Conservation (phyloP, 92 coral and sea anemone species). For the Chrysogorgia sp. region DNA sequence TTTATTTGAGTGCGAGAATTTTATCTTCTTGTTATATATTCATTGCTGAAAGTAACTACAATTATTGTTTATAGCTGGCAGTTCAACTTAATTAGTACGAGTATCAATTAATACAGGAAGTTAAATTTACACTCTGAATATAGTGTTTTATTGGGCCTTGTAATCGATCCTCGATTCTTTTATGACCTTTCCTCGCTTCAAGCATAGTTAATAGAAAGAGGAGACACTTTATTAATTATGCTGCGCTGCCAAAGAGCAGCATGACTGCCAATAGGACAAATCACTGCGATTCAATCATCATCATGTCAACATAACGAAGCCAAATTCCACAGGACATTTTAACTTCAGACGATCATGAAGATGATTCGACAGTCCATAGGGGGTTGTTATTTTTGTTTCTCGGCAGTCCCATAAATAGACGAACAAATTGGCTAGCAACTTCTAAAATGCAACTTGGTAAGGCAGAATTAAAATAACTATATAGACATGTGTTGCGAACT, state of each 20-base stretch:
- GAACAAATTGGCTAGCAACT: constrained; percentile 24
- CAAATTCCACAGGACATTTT: constrained; percentile 9
- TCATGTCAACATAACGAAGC: constrained; percentile 24
- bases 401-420: constrained; percentile 41
- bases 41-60: too few relatives aligned
- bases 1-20: neutral
- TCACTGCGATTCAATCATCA: constrained; percentile 30
- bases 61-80: too few relatives aligned
- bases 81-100: too few relatives aligned
- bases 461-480: neutral
- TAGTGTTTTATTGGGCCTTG: too few relatives aligned
- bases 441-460: constrained; percentile 29
- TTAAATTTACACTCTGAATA: too few relatives aligned
- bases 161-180: too few relatives aligned
- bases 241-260: neutral
- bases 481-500: neutral
- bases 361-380: constrained; percentile 38
- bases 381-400: constrained; percentile 36
- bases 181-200: too few relatives aligned
- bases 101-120: too few relatives aligned
- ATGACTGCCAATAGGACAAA: neutral
- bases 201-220: too few relatives aligned
- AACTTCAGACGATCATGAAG: neutral
- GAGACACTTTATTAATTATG: too few relatives aligned
- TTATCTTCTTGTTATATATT: neutral